These are phyloP conservation scores for Zosterops hypoxanthus DNA, from an alignment of 2,113 vertebrate species.

Conservation along the genomic window DNA sequence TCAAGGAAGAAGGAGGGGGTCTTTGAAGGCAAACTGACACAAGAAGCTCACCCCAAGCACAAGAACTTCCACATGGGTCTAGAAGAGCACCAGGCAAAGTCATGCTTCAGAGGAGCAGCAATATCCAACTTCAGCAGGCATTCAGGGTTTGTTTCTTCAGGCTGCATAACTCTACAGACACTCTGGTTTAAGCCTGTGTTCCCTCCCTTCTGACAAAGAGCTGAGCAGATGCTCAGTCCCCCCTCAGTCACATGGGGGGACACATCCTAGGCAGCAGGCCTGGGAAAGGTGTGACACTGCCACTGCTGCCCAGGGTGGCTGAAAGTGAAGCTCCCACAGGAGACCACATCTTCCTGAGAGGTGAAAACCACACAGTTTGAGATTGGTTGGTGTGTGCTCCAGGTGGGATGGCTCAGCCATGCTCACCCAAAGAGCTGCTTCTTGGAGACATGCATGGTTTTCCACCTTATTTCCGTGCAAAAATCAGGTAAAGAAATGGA, in stretches of 20 bases:
- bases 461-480: background rate
- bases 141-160: background rate
- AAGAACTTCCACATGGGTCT: background rate
- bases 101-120: background rate
- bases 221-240: background rate
- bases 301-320: background rate
- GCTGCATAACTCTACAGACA: background rate
- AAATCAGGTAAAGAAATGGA: background rate
- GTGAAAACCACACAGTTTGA: background rate
- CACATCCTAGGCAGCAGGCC: background rate
- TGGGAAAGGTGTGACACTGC: background rate
- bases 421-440: background rate
- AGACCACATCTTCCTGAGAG: background rate
- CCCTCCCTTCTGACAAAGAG: background rate
- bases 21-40: rapidly evolving
- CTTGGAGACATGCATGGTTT: background rate
- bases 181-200: background rate
- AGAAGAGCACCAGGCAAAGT: background rate
- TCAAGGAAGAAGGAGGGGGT: background rate
- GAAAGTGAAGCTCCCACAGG: background rate
- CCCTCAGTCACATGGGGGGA: background rate
- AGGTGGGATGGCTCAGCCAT: background rate
- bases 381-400: background rate
- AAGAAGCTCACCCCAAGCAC: background rate
- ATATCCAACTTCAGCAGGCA: rapidly evolving